Base-by-base conservation (phyloP, 2,113 vertebrate species). In the Piliocolobus tephrosceles region DNA sequence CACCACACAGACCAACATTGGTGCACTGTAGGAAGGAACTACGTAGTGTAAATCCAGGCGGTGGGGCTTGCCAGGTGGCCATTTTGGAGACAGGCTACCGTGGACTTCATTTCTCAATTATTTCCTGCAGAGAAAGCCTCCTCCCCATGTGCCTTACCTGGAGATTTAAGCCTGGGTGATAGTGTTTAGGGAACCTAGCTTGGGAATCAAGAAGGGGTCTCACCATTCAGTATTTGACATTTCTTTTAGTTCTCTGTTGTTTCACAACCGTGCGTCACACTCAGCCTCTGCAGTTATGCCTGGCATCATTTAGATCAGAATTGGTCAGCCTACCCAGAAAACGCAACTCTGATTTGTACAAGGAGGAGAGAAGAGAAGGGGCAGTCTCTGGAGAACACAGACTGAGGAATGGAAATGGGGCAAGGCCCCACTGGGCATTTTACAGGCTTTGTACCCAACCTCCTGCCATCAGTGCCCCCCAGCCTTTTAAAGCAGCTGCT, bases 231-330 rank as follows among this genome's bases (percentile, higher is more conserved):
- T 27, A 70, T n/a, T 58, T 32, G 35, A n/a, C 23, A 27, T 55
- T 6, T 16, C n/a, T 3, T 10, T 35, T 22, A 18, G 32, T 43
- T 88, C 20, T 79, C 45, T 38, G 35, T 64, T 27, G n/a, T 55
- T 80, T 47, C 17, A 40, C 23, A 14, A 23, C 20, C 16, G 27
- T 57, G 45, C 32, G 13, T 80, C 32, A 32, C 4, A 22, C 27
- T 25, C n/a, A 0, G 2, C 3, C 11, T 38, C 11, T 30, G 23
- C 18, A 27, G 5, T 45, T 35, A 18, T 1, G 35, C 30, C 47
- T 40, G 47, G 3, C 40, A 1, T 22, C 22, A 1, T 38, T 25
- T 43, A 18, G 55, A 30, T 57, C 4, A 8, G 10, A 6, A 70
- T 18, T 11, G 6, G 0, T 86, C 52, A 78, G 82, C 58, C 23